Evolutionary conservation across 2,888 invertebrate species (phyloP).

Genomic region (Chymomyza amoena): DNA sequence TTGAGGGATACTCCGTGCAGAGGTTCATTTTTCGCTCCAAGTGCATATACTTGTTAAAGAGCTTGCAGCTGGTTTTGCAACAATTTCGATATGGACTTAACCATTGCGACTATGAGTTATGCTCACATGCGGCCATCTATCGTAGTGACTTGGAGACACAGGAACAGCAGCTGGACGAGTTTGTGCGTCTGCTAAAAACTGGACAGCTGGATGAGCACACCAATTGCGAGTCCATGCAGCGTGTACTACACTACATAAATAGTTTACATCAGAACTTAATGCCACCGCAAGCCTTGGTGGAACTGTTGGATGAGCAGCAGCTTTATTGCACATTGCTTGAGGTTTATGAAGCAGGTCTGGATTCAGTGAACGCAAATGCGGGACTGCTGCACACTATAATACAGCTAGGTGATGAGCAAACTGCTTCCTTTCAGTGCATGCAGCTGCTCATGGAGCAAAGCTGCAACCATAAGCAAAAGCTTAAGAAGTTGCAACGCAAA

Average conservation of each 20-base stretch:
- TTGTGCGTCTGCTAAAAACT: slow-evolving; percentile 91
- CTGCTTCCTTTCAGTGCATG: slow-evolving; percentile 86
- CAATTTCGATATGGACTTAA: slow-evolving; percentile 87
- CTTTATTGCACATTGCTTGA: slow-evolving; percentile 80
- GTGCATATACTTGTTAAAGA: slow-evolving; percentile 86
- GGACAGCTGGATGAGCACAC: slow-evolving; percentile 98
- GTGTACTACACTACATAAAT: slow-evolving; percentile 89
- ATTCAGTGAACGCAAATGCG: slow-evolving; percentile 85
- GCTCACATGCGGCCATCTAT: slow-evolving; percentile 91
- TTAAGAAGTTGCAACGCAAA: slow-evolving; percentile 87
- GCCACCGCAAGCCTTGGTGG: slow-evolving; percentile 83
- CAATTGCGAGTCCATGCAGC: slow-evolving; percentile 90
- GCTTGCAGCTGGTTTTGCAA: slow-evolving; percentile 86
- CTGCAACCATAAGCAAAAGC: slow-evolving; percentile 87
- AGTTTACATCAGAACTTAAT: slow-evolving; percentile 89
- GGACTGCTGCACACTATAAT: slow-evolving; percentile 81
- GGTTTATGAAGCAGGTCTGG: slow-evolving; percentile 84
- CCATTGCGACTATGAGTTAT: slow-evolving; percentile 88
- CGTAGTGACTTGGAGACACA: slow-evolving; percentile 93
- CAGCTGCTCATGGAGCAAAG: slow-evolving; percentile 86
- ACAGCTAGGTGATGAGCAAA: slow-evolving; percentile 81
- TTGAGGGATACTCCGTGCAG: slow-evolving; percentile 91
- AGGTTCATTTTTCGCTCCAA: slow-evolving; percentile 92
- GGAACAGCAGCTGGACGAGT: slow-evolving; percentile 92
- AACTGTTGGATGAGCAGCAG: slow-evolving; percentile 83